phyloP scores from a whole-genome alignment of 2,888 invertebrate genomes.

The Cacoxenus indagator region DNA sequence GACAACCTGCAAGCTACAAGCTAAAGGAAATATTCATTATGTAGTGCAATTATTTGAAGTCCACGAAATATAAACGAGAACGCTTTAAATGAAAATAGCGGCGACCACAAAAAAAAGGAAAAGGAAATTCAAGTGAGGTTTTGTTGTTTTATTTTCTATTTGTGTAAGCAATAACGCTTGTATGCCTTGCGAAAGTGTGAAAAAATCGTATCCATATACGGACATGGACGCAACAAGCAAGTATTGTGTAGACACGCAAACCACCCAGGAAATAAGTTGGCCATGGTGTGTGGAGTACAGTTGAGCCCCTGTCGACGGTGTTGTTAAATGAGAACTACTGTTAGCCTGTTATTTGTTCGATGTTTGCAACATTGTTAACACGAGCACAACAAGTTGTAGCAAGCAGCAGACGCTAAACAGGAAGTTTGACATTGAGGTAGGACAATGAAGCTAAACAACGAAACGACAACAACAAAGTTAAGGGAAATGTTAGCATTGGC shows the following conservation, averaged over 20 bases:
- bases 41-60: too few relatives aligned
- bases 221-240: neutral
- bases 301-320: too few relatives aligned
- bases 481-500: too few relatives aligned
- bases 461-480: neutral
- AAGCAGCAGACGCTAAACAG: constrained; percentile 18
- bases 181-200: neutral
- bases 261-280: neutral
- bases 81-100: too few relatives aligned
- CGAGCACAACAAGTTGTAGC: neutral
- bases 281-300: too few relatives aligned
- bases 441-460: constrained; percentile 4
- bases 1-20: too few relatives aligned
- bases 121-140: too few relatives aligned
- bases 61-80: too few relatives aligned
- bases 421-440: constrained; percentile 41
- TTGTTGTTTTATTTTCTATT: neutral
- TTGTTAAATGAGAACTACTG: neutral
- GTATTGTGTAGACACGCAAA: neutral
- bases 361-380: constrained; percentile 8
- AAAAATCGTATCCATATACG: neutral
- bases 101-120: too few relatives aligned
- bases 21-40: too few relatives aligned
- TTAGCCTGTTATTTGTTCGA: neutral
- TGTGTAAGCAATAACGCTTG: neutral